Percentiles rank a stretch among this genome's conserved stretches.
These are phyloP conservation scores for Triplophysa dalaica DNA, from an alignment of 2,113 vertebrate species.

Conservation along the genomic window DNA sequence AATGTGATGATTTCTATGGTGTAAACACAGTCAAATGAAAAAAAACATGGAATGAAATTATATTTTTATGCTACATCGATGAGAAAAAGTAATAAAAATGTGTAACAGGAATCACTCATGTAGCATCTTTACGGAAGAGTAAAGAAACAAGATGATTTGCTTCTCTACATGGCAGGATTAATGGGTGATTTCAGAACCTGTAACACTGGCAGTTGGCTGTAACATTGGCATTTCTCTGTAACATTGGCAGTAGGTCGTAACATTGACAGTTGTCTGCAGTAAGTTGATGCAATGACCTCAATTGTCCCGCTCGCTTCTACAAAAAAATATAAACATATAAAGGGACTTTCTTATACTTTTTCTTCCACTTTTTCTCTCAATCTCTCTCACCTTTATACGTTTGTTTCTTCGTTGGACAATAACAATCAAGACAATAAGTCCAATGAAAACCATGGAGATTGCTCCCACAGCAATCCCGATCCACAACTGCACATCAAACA, in stretches of 20 bases:
- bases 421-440: slow-evolving; percentile 48
- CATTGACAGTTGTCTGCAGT: slow-evolving; percentile 26
- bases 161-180: too few relatives aligned
- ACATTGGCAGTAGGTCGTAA: slow-evolving; percentile 67
- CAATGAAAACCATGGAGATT: slow-evolving; percentile 55
- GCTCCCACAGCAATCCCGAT: slow-evolving; percentile 58
- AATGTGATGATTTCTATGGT: too few relatives aligned
- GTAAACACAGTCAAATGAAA: too few relatives aligned
- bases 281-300: slow-evolving; percentile 49
- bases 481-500: slow-evolving; percentile 60
- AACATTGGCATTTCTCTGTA: slow-evolving; percentile 34
- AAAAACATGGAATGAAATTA: too few relatives aligned
- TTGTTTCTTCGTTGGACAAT: slow-evolving; percentile 52
- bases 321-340: slow-evolving; percentile 6
- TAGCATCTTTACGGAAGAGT: too few relatives aligned
- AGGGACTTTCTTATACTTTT: not conserved
- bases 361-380: not conserved
- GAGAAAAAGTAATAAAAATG: too few relatives aligned
- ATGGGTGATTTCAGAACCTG: too few relatives aligned
- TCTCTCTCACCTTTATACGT: slow-evolving; percentile 62
- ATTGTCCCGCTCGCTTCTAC: slow-evolving; percentile 52
- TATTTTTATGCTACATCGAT: too few relatives aligned
- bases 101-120: too few relatives aligned
- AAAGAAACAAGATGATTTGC: too few relatives aligned
- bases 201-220: too few relatives aligned